Conservation (phyloP, 2,888 invertebrate species). For the Bimastos eiseni region DNA sequence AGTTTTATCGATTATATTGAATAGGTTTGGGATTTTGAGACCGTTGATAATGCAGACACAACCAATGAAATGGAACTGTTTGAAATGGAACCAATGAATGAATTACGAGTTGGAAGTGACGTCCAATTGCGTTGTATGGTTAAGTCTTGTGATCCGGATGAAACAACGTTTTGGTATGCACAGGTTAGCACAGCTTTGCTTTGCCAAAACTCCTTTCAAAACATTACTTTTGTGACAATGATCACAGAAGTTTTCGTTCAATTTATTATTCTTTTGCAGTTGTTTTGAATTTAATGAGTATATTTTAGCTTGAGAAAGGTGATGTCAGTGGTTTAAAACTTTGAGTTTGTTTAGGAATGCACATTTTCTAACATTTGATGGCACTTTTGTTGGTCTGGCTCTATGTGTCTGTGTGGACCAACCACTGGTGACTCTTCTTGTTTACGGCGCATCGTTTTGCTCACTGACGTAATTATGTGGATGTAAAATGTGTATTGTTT, state of each 20-base stretch:
- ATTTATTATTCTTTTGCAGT: background rate
- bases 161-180: slow-evolving; percentile 68
- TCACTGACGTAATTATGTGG: too few species aligned
- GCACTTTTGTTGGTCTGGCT: too few species aligned
- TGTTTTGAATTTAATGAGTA: background rate
- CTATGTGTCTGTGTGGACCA: too few species aligned
- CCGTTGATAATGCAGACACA: slow-evolving; percentile 83
- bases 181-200: slow-evolving; percentile 71
- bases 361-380: too few species aligned
- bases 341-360: background rate
- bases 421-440: too few species aligned
- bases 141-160: slow-evolving; percentile 63
- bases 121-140: slow-evolving; percentile 67
- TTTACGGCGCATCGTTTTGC: too few species aligned
- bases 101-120: slow-evolving; percentile 70
- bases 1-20: background rate
- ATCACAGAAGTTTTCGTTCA: background rate
- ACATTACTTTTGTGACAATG: background rate
- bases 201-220: background rate
- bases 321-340: background rate
- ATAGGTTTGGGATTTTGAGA: slow-evolving; percentile 84
- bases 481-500: too few species aligned
- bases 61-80: slow-evolving; percentile 78
- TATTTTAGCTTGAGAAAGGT: background rate
- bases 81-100: slow-evolving; percentile 83